Conservation (phyloP, 2,797 vertebrate genomes). For the Fundulus diaphanus region DNA sequence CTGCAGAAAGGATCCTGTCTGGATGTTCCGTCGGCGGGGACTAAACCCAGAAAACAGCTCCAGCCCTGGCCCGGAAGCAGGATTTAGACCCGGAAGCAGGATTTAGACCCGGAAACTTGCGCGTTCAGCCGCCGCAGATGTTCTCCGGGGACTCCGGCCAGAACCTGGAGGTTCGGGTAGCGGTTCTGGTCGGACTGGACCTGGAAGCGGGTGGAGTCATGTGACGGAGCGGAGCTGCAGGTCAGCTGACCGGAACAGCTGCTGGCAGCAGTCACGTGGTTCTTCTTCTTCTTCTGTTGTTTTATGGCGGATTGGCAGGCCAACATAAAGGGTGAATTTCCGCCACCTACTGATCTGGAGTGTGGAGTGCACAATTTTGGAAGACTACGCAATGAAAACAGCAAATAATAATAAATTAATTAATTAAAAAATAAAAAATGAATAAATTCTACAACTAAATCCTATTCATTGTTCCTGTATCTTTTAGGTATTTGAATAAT, state of each 20-base stretch:
- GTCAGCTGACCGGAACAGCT: constrained; percentile 61
- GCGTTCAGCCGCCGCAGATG: too few relatives aligned
- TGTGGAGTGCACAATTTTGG: too few relatives aligned
- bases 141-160: not conserved
- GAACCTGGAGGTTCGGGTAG: rapidly evolving
- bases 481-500: too few relatives aligned
- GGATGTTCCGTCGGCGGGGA: constrained; percentile 4
- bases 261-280: not conserved
- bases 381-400: too few relatives aligned
- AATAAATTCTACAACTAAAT: too few relatives aligned
- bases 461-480: too few relatives aligned
- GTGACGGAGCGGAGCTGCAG: constrained; percentile 51
- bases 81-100: not conserved
- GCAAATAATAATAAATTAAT: too few relatives aligned
- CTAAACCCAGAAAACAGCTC: rapidly evolving
- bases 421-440: too few relatives aligned
- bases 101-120: not conserved
- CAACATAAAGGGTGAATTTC: too few relatives aligned
- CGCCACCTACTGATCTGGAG: too few relatives aligned
- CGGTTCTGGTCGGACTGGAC: not conserved
- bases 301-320: too few relatives aligned
- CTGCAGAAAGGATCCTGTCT: rapidly evolving
- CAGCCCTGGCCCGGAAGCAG: not conserved
- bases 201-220: constrained; percentile 50
- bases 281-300: too few relatives aligned